phyloP scores from a whole-genome alignment of 2,113 vertebrate genomes.

The Ictalurus punctatus region DNA sequence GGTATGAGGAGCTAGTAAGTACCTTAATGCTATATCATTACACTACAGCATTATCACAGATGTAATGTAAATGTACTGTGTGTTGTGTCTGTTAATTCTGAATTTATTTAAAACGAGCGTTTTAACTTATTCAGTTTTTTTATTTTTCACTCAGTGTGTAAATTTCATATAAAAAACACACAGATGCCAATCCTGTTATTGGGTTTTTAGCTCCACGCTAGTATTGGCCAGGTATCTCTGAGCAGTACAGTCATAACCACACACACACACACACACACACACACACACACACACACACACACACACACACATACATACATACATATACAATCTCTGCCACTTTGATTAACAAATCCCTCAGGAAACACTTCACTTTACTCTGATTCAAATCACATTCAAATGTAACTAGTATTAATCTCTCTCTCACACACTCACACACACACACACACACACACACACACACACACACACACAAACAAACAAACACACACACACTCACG shows the following conservation, averaged over 20 bases:
- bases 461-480: conserved; percentile 44
- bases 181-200: background rate
- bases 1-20: too few species aligned
- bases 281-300: background rate
- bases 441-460: conserved; percentile 25
- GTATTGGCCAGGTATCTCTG: background rate
- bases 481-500: conserved; percentile 24
- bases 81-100: background rate
- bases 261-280: background rate
- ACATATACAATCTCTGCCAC: background rate
- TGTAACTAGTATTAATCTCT: conserved; percentile 32
- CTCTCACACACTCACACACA: conserved; percentile 52
- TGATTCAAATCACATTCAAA: conserved; percentile 46
- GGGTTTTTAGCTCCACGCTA: background rate
- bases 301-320: background rate
- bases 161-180: background rate
- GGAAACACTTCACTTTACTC: conserved; percentile 39
- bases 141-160: background rate
- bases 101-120: too few species aligned
- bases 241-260: background rate
- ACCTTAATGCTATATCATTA: background rate
- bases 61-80: background rate
- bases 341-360: conserved; percentile 50
- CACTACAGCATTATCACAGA: too few species aligned
- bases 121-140: background rate